phyloP scores from a whole-genome alignment of 1,140 invertebrate species.

The Meloidogyne hapla region DNA sequence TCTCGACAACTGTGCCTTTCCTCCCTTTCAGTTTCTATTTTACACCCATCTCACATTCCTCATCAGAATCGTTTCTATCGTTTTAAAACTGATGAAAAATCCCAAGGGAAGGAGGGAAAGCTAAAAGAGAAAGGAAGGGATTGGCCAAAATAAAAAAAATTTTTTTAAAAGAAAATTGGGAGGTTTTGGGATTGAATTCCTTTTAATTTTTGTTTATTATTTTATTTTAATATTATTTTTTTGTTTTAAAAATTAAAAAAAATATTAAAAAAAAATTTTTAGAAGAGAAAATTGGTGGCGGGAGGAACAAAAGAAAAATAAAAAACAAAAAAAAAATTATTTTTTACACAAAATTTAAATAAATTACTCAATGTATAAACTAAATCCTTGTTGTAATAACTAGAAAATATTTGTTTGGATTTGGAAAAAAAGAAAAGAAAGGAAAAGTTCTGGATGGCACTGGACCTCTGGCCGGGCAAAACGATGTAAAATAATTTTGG shows the following conservation, averaged over 20 bases:
- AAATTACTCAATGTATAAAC: not conserved
- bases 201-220: too few relatives aligned
- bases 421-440: not conserved
- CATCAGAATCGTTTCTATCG: not conserved
- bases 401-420: not conserved
- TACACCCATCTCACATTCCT: not conserved
- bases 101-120: not conserved
- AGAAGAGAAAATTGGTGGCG: not conserved
- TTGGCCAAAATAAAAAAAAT: too few relatives aligned
- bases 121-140: not conserved
- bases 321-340: not conserved
- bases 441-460: not conserved
- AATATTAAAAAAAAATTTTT: too few relatives aligned
- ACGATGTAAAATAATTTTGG: not conserved
- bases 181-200: too few relatives aligned
- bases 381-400: not conserved
- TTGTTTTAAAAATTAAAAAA: too few relatives aligned
- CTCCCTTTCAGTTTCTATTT: not conserved
- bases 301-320: not conserved
- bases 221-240: too few relatives aligned
- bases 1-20: not conserved
- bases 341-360: slow-evolving; percentile 1
- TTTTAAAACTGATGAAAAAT: not conserved
- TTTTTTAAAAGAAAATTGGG: too few relatives aligned
- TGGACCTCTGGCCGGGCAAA: not conserved